phyloP scores from a whole-genome alignment of 1,140 invertebrate genomes.

The Leptinotarsa lineolata region DNA sequence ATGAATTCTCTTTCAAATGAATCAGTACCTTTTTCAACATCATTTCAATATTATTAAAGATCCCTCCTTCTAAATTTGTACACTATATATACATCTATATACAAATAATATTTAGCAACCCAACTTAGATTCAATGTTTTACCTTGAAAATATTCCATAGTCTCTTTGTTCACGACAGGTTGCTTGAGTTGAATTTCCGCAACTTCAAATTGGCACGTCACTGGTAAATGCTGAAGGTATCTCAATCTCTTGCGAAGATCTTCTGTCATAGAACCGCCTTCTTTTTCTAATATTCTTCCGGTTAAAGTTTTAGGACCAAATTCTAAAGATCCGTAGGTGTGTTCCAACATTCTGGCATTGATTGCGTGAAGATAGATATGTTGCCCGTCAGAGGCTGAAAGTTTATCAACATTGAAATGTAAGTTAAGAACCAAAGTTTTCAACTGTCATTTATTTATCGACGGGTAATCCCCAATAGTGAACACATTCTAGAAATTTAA shows the following conservation, averaged over 20 bases:
- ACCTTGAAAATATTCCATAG: constrained; percentile 71
- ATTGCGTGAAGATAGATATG: constrained; percentile 90
- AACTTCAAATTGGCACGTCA: constrained; percentile 87
- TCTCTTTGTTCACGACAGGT: constrained; percentile 70
- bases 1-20: background rate
- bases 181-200: constrained; percentile 82
- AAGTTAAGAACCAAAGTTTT: no score
- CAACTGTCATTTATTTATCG: no score
- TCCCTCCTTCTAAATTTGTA: background rate
- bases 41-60: background rate
- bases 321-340: constrained; percentile 82
- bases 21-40: background rate
- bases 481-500: no score
- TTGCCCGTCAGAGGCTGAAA: constrained; percentile 83
- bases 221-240: constrained; percentile 85
- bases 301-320: constrained; percentile 74
- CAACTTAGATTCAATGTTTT: constrained; percentile 13
- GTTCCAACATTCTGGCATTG: constrained; percentile 87
- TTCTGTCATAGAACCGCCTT: constrained; percentile 81
- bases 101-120: no score
- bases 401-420: background rate
- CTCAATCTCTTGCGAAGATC: constrained; percentile 76
- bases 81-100: background rate
- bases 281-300: constrained; percentile 80
- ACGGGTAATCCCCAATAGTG: no score